Base-by-base conservation (phyloP, 2,888 invertebrate genomes). In the Sphecodes monilicornis region DNA sequence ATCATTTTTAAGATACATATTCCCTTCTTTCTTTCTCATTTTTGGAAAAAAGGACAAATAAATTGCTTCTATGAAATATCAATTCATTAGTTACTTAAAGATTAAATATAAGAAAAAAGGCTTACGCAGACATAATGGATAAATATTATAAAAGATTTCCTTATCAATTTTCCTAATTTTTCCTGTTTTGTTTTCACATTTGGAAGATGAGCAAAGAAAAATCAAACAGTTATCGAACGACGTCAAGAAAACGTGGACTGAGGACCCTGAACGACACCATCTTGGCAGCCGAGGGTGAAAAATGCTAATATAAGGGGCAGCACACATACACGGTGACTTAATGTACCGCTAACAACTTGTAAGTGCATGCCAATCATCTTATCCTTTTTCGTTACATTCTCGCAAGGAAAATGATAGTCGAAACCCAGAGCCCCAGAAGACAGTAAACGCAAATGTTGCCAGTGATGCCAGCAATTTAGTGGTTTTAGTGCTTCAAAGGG, bases 401-500 rank as follows among this genome's bases (percentile, higher is more conserved):
- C 43, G 4, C 13, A 69, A 41, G 73, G 60, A 57, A 32, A 32
- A 36, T 29, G 69, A 13, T 82, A 74, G 39, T 54, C 64, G 50
- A 71, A 66, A 66, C 60, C n/a, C 5, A 3, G 50, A 29, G 71
- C 32, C 64, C 64, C 54, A n/a, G 72, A 82, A 82, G 78, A 81
- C 64, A 84, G 74, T 80, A 66, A 78, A 84, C 78, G 87, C 84
- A 82, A 85, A 86, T 86, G 85, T 86, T 87, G 83, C 77, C 74
- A 80, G 64, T 77, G 78, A 90, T 86, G 88, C 86, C 80, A 89
- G 88, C 86, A 88, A 88, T 91, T 90, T 85, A 81, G 89, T 54
- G 86, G 88, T 87, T 88, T 91, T 89, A 89, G 86, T 83, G 81
- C 78, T 84, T 91, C 87, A 91, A 91, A 91, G 89, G 86, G 84